Percentiles rank a stretch among this genome's conserved stretches.
Conservation (phyloP, 37 sponge, comb jelly and placozoan genomes). For the Ianthella basta region DNA sequence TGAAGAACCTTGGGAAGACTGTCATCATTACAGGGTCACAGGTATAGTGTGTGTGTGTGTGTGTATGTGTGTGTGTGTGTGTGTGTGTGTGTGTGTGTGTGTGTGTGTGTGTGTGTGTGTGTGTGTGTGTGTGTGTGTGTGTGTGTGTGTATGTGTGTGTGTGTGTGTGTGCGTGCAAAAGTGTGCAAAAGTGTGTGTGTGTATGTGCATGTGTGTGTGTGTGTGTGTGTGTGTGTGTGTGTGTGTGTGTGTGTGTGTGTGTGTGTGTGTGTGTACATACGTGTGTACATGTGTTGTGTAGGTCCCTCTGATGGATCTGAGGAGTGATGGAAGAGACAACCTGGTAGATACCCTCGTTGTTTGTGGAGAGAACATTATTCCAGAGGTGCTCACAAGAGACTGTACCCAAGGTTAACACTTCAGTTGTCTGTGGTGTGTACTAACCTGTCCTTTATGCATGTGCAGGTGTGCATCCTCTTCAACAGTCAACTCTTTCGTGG, state of each 20-base stretch:
- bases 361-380: conserved; percentile 85
- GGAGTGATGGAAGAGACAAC: conserved; percentile 91
- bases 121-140: background rate
- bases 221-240: too few species aligned
- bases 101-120: background rate
- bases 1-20: conserved; percentile 92
- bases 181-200: background rate
- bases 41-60: conserved; percentile 40
- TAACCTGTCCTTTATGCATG: too few species aligned
- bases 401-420: background rate
- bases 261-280: too few species aligned
- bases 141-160: background rate
- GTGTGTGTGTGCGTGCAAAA: background rate
- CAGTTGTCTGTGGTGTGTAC: background rate
- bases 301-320: conserved; percentile 87
- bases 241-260: too few species aligned
- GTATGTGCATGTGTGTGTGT: background rate
- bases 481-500: conserved; percentile 87
- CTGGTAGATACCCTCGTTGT: conserved; percentile 83
- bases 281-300: conserved; percentile 15
- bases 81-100: background rate
- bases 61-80: background rate
- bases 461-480: conserved; percentile 88
- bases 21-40: conserved; percentile 96
- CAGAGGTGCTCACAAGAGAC: conserved; percentile 69